Evolutionary conservation across 2,888 invertebrate species (phyloP).

Genomic region (Agrochola circellaris): DNA sequence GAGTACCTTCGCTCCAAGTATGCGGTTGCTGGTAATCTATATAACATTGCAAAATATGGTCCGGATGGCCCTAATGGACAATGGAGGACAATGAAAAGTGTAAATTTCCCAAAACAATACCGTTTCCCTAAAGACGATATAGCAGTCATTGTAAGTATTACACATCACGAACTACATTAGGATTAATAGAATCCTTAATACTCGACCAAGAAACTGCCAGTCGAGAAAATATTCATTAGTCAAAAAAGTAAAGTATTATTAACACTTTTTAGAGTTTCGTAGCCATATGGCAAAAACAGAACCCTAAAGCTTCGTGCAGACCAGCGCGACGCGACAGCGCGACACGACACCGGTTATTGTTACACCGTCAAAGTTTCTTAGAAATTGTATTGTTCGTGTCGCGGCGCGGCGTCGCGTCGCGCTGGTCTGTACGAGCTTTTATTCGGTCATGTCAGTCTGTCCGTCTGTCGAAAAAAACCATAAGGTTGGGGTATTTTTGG

Average conservation of each 20-base stretch:
- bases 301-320: too few relatives aligned
- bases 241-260: neutral
- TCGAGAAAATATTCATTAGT: neutral
- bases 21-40: conserved; percentile 78
- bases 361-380: too few relatives aligned
- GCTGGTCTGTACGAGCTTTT: too few relatives aligned
- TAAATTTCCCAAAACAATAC: conserved; percentile 70
- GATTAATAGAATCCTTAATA: neutral
- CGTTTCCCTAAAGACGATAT: conserved; percentile 78
- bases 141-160: conserved; percentile 74
- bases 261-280: neutral
- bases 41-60: conserved; percentile 59
- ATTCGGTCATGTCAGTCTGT: too few relatives aligned
- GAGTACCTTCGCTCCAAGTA: conserved; percentile 25
- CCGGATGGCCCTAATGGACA: conserved; percentile 70
- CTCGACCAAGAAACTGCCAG: too few relatives aligned
- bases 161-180: neutral
- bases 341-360: too few relatives aligned
- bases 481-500: too few relatives aligned
- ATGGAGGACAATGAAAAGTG: conserved; percentile 72
- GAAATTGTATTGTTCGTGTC: too few relatives aligned
- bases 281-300: too few relatives aligned
- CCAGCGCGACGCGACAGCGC: too few relatives aligned
- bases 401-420: too few relatives aligned
- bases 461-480: too few relatives aligned